Conservation (phyloP, 2,888 invertebrate genomes). For the Anodontia alba region DNA sequence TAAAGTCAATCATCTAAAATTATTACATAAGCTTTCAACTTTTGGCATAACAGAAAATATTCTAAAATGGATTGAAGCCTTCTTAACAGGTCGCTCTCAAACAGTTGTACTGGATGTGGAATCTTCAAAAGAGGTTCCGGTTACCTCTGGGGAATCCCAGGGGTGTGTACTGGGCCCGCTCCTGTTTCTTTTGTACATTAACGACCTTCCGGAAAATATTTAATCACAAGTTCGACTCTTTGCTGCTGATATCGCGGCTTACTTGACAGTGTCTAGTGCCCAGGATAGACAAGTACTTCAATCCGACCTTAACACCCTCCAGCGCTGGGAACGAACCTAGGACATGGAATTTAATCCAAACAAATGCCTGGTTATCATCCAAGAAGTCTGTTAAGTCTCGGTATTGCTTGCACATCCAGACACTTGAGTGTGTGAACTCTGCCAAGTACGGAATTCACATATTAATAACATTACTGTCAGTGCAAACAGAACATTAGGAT, state of each 20-base stretch:
- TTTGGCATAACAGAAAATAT: conserved; percentile 13
- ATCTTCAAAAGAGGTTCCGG: conserved; percentile 9
- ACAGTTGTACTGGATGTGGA: conserved; percentile 22
- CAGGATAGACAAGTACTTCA: background rate
- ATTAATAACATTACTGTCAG: too few species aligned
- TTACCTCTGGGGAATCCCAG: conserved; percentile 31
- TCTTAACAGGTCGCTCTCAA: conserved; percentile 18
- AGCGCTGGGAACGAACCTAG: conserved; percentile 22
- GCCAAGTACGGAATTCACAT: too few species aligned
- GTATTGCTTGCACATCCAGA: conserved; percentile 3
- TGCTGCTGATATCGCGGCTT: conserved; percentile 24
- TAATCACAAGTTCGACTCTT: conserved; percentile 10
- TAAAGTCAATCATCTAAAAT: conserved; percentile 19
- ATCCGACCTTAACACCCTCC: background rate
- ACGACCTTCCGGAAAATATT: conserved; percentile 6
- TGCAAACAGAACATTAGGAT: too few species aligned
- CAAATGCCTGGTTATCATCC: conserved; percentile 21
- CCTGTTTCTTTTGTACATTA: conserved; percentile 16
- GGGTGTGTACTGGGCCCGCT: conserved; percentile 26
- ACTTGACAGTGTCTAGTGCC: background rate
- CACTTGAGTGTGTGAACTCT: background rate
- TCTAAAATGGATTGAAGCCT: conserved; percentile 19
- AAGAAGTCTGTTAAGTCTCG: conserved; percentile 3
- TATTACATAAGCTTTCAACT: conserved; percentile 13
- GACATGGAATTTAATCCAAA: conserved; percentile 32